phyloP scores from a whole-genome alignment of 2,113 vertebrate genomes.

The Sigmodon hispidus region DNA sequence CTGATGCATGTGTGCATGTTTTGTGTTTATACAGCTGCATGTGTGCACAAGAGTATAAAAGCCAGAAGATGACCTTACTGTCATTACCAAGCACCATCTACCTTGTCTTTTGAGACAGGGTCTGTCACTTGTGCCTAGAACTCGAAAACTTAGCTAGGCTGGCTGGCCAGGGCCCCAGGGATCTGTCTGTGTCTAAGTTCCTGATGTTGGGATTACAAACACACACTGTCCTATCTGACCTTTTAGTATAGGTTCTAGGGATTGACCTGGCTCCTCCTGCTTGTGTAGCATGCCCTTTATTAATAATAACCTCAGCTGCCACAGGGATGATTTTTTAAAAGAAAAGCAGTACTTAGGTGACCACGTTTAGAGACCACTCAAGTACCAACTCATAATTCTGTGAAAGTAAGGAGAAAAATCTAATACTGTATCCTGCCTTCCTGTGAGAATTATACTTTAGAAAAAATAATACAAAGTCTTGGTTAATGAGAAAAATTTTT shows the following conservation, averaged over 20 bases:
- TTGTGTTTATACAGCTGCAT: not conserved
- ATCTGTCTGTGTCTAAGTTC: not conserved
- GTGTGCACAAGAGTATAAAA: not conserved
- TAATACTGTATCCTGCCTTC: conserved; percentile 4
- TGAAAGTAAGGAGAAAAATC: not conserved
- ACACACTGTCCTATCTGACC: not conserved
- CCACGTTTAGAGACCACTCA: not conserved
- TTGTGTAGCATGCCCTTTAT: no score
- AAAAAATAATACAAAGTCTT: not conserved
- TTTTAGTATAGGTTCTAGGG: not conserved
- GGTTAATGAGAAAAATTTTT: not conserved
- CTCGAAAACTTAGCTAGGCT: not conserved
- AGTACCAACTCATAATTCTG: not conserved
- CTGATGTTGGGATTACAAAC: not conserved
- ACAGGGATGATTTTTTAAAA: not conserved
- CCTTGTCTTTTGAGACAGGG: not conserved
- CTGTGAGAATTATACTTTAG: not conserved
- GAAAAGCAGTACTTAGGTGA: not conserved
- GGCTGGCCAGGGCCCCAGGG: not conserved
- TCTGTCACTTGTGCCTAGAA: not conserved
- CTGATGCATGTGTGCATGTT: not conserved
- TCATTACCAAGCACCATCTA: not conserved
- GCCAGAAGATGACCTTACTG: not conserved
- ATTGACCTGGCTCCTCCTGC: not conserved
- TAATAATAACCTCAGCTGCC: not conserved